Evolutionary conservation across 1,140 invertebrate genomes (phyloP).

Genomic region (Lithobius niger): DNA sequence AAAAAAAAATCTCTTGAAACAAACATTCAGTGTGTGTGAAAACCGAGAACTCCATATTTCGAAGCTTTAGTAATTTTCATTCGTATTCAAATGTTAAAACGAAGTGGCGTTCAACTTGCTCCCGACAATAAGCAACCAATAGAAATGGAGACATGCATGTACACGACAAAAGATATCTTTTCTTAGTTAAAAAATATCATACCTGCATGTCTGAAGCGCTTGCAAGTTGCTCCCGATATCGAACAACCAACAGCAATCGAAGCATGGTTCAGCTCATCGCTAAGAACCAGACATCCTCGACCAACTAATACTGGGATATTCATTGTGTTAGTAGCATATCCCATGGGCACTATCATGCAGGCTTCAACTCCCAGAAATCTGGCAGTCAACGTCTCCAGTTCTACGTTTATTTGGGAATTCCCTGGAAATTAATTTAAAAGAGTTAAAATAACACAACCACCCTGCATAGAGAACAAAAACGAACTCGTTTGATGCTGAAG

Average conservation of each 20-base stretch:
- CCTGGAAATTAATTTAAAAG: conserved; percentile 37
- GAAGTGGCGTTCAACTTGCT: too few species aligned
- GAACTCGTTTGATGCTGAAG: too few species aligned
- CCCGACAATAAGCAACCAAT: too few species aligned
- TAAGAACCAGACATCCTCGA: conserved; percentile 74
- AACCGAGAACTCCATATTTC: too few species aligned
- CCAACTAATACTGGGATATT: conserved; percentile 75
- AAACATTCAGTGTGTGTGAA: too few species aligned
- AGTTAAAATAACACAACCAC: not conserved
- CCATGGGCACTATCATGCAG: conserved; percentile 94
- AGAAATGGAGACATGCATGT: too few species aligned
- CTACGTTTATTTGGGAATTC: conserved; percentile 53
- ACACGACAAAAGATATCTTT: too few species aligned
- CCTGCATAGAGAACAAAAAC: too few species aligned
- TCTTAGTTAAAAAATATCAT: too few species aligned
- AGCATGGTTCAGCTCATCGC: conserved; percentile 94
- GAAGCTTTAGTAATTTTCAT: too few species aligned
- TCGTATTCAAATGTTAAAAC: too few species aligned
- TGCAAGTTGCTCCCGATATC: conserved; percentile 69
- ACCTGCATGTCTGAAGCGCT: conserved; percentile 72
- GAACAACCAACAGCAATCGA: conserved; percentile 86
- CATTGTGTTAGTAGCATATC: conserved; percentile 93
- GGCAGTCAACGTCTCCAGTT: conserved; percentile 73
- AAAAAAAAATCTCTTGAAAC: too few species aligned
- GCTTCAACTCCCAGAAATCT: conserved; percentile 82